Base-by-base conservation (phyloP, 2,888 invertebrate species). In the Cybosia mesomella region DNA sequence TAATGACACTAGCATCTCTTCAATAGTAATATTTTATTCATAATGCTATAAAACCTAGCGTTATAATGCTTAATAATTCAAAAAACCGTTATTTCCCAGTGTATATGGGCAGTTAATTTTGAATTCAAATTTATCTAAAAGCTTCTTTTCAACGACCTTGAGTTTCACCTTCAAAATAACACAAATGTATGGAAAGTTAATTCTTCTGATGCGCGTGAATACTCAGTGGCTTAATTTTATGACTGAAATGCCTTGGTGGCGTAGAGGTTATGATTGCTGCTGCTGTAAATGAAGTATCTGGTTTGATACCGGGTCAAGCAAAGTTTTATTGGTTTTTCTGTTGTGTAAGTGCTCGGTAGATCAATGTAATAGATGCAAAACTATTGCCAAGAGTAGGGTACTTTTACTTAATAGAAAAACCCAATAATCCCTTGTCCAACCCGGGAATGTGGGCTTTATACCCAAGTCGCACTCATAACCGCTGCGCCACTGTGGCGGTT, bases 61-160 rank as follows among this genome's bases (percentile, higher is more conserved):
- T 32, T 49, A 61, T 64, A 58, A 62, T 24, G 34, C 18, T 24
- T 65, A 70, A 76, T 81, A 79, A 72, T 39, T 77, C 71, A 77
- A 24, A 72, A 60, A 62, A 61, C 80, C 81, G 80, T 80, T 81
- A 79, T 64, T 64, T 68, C 72, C 72, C 71, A 22, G 36, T 77
- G 80, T 67, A 64, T 68, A 65, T 73, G 60, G 68, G 72, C 67
- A 61, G 69, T 78, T 70, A 73, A 74, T 74, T 71, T 70, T 72
- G 74, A 78, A 83, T 85, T 82, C 70, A 71, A 82, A 83, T 82
- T 79, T 75, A 81, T 74, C 18, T 70, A 71, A 70, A 62, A 73
- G 67, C 72, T 76, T 79, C 71, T 78, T 75, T 68, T 55, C 76
- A 36, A 66, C 59, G 85, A 75, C 85, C 85, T 85, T 85, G 85